phyloP scores from a whole-genome alignment of 2,113 vertebrate species.

The Emydocephalus ijimae region DNA sequence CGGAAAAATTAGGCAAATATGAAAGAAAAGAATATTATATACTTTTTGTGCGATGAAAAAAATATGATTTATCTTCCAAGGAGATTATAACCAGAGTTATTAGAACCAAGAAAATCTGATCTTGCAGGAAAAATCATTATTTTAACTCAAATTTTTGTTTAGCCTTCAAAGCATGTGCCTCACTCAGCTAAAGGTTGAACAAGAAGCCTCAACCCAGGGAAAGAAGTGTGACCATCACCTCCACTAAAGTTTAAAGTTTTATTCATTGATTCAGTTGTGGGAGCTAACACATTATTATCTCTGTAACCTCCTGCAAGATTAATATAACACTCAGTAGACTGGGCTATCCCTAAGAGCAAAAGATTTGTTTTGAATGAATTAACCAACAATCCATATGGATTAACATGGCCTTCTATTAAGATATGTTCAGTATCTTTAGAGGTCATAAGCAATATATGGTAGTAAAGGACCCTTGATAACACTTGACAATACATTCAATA shows the following conservation, averaged over 20 bases:
- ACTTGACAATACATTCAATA: neutral
- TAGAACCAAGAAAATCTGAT: slow-evolving; percentile 60
- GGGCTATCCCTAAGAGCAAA: neutral
- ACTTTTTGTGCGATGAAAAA: slow-evolving; percentile 81
- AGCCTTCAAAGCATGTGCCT: slow-evolving; percentile 33
- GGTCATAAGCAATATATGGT: neutral
- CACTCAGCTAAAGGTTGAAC: neutral
- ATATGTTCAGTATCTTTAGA: neutral
- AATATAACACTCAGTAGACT: neutral
- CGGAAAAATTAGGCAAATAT: slow-evolving; percentile 89
- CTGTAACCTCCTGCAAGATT: neutral
- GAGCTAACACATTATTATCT: neutral
- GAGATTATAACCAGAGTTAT: slow-evolving; percentile 85
- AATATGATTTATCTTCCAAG: slow-evolving; percentile 81
- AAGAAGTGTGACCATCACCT: neutral
- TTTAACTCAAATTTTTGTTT: slow-evolving; percentile 39
- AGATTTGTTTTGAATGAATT: neutral
- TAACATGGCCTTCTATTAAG: neutral
- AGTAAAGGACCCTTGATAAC: neutral
- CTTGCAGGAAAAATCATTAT: neutral
- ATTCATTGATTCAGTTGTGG: neutral
- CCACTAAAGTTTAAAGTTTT: neutral
- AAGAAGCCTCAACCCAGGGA: neutral
- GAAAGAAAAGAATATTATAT: slow-evolving; percentile 81
- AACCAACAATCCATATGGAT: neutral